Evolutionary conservation across 2,113 vertebrate genomes (phyloP).

Genomic region (Neodontobutis hainanensis): DNA sequence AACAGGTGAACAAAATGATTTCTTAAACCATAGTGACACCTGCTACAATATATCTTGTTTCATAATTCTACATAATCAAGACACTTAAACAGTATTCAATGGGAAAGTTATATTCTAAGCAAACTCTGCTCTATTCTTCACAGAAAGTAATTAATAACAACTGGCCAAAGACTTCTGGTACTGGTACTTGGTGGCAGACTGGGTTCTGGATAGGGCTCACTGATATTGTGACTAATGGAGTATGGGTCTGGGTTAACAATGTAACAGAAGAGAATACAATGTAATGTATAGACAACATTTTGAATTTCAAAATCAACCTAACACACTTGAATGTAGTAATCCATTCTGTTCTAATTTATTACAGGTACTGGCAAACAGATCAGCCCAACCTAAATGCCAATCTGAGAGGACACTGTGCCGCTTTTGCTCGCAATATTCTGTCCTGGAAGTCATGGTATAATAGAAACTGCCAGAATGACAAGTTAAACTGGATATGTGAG

Average conservation of each 20-base stretch:
- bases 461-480: conserved; percentile 28
- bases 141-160: conserved; percentile 38
- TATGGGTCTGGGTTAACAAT: conserved; percentile 65
- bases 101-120: neutral
- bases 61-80: too few species aligned
- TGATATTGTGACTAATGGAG: conserved; percentile 7
- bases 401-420: conserved; percentile 54
- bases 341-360: neutral
- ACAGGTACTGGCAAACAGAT: conserved; percentile 52
- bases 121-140: neutral
- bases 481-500: conserved; percentile 64
- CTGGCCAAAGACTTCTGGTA: neutral
- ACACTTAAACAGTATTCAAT: neutral
- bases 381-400: conserved; percentile 12
- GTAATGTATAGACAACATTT: conserved; percentile 32
- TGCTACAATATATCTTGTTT: too few species aligned
- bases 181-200: conserved; percentile 21
- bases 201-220: conserved; percentile 68
- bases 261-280: conserved; percentile 23
- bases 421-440: conserved; percentile 5
- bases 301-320: neutral
- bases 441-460: conserved; percentile 35
- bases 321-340: neutral
- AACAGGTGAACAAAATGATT: conserved; percentile 55
- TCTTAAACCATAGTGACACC: neutral